These are phyloP conservation scores for Melanerpes aurifrons DNA, from an alignment of 2,113 vertebrate species.

Conservation along the genomic window DNA sequence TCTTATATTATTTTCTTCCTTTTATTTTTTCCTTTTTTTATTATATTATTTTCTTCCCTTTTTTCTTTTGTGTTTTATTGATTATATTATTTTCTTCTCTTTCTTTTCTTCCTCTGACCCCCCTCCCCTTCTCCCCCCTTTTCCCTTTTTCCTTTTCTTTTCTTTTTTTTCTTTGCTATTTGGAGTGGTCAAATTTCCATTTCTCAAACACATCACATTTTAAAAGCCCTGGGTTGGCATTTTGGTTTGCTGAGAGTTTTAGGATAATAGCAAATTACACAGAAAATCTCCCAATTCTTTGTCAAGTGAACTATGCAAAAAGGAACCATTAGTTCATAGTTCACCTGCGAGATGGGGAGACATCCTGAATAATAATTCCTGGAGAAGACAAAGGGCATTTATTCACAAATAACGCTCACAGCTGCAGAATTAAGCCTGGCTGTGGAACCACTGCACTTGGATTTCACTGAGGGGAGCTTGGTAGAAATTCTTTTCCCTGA, in stretches of 20 bases:
- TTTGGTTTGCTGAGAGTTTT: constrained; percentile 82
- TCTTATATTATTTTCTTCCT: too few species aligned
- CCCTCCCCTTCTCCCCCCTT: too few species aligned
- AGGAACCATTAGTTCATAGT: constrained; percentile 76
- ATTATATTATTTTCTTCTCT: too few species aligned
- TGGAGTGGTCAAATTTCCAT: constrained; percentile 82
- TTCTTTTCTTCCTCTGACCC: too few species aligned
- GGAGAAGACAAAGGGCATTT: constrained; percentile 53
- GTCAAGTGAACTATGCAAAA: constrained; percentile 74
- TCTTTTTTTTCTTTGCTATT: constrained; percentile 45
- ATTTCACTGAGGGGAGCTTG: background rate
- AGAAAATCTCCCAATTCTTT: constrained; percentile 80
- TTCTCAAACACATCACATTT: constrained; percentile 81
- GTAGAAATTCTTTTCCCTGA: background rate
- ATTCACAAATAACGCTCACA: constrained; percentile 69
- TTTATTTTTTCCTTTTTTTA: too few species aligned
- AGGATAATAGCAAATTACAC: constrained; percentile 83
- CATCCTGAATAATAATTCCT: constrained; percentile 67
- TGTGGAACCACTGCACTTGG: background rate
- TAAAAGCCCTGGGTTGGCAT: constrained; percentile 76
- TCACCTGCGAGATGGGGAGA: constrained; percentile 67
- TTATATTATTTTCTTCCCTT: too few species aligned
- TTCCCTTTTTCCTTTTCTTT: too few species aligned
- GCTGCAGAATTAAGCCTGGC: constrained; percentile 23
- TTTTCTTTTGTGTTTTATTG: too few species aligned